Conservation (phyloP, 1,140 invertebrate species). For the Rhopalosiphum maidis region DNA sequence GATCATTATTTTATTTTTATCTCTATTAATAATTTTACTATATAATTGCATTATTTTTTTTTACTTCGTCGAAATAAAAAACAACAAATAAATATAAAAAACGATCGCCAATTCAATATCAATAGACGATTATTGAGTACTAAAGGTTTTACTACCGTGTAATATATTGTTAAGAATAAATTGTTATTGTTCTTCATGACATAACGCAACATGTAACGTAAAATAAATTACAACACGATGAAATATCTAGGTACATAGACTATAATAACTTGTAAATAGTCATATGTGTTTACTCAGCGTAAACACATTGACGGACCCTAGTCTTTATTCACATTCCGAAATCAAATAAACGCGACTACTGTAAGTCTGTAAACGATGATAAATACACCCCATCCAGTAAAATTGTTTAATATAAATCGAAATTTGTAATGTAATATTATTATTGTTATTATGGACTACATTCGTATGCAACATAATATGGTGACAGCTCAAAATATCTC, state of each 20-base stretch:
- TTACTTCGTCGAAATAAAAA: background rate
- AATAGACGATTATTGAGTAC: background rate
- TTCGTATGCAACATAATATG: too few relatives aligned
- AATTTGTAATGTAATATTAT: background rate
- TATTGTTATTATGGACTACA: background rate
- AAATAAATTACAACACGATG: background rate
- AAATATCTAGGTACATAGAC: background rate
- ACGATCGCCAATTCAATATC: background rate
- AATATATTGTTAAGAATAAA: background rate
- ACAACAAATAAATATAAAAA: background rate
- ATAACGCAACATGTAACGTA: background rate
- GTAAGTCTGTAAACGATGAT: background rate
- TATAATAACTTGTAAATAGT: background rate
- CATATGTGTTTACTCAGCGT: background rate
- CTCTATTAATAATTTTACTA: background rate
- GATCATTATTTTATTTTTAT: background rate
- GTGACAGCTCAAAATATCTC: background rate
- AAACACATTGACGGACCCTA: background rate
- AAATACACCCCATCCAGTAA: background rate
- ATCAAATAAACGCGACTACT: background rate
- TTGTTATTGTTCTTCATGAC: background rate
- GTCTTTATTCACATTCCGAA: background rate
- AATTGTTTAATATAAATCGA: background rate
- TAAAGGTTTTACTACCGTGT: background rate
- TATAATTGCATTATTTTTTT: background rate